Percentiles rank a stretch among this genome's conserved stretches.
Evolutionary conservation across 2,888 invertebrate genomes (phyloP).

Genomic region (Amphimallon solstitiale): DNA sequence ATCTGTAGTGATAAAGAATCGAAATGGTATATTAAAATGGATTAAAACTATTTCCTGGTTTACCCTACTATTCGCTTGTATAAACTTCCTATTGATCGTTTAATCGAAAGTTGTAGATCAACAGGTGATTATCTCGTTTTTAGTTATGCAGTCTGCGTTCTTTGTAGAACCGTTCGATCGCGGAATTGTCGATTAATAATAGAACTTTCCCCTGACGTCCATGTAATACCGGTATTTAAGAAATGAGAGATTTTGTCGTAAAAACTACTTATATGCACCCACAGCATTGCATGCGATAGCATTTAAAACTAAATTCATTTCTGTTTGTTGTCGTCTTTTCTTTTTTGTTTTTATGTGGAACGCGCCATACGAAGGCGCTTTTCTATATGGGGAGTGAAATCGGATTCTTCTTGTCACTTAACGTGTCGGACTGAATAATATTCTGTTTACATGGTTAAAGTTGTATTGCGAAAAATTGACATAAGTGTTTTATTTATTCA

Average conservation of each 20-base stretch:
- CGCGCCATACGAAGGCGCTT: background rate
- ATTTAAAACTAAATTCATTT: too few species aligned
- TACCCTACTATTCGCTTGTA: background rate
- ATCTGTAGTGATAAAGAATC: background rate
- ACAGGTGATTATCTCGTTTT: background rate
- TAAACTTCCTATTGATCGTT: background rate
- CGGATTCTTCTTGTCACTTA: constrained; percentile 8
- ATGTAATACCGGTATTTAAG: background rate
- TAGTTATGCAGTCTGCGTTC: background rate
- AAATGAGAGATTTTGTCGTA: background rate
- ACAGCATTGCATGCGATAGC: too few species aligned
- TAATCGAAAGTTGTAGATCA: constrained; percentile 1
- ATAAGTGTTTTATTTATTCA: too few species aligned
- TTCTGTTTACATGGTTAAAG: too few species aligned
- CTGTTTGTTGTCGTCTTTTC: background rate
- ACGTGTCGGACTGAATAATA: too few species aligned
- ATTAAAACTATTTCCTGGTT: background rate
- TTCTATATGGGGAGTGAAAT: constrained; percentile 6
- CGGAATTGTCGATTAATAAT: constrained; percentile 1
- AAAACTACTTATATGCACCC: too few species aligned
- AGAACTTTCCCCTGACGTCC: background rate
- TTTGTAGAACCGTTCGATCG: background rate
- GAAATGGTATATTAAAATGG: background rate
- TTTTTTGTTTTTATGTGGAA: too few species aligned
- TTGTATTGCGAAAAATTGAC: too few species aligned